Base-by-base conservation (phyloP, 2,113 vertebrate species). In the Microcebus lehilahytsara region DNA sequence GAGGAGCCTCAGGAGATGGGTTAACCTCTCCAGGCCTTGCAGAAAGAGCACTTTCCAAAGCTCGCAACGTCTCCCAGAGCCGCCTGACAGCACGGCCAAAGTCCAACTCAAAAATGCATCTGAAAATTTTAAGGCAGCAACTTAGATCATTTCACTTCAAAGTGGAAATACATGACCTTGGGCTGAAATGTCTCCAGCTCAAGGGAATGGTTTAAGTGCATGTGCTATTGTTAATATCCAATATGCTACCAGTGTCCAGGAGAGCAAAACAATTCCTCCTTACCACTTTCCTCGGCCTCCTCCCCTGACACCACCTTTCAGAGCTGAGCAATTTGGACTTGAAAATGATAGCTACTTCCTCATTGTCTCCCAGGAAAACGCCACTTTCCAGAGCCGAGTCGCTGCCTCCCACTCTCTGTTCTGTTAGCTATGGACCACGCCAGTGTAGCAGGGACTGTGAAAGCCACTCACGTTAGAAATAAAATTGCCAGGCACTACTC, bases 161-260 rank as follows among this genome's bases (percentile, higher is more conserved):
- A 85, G 79, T 90, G 58, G 40, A 96, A 89, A 93, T 87, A 81
- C 90, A 30, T 69, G 87, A 78, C 92, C 93, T 97, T 95, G 77
- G 34, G 58, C 84, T 93, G 67, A 88, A 91, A 93, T 11, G 46
- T 53, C 81, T 86, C 80, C 22, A 81, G 60, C 27, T 51, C 67
- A 53, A 12, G 9, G 37, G 80, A 78, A 58, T 9, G 5, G 77
- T 32, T 77, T 74, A 96, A 69, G 58, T 16, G 11, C 42, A 53
- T 0, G 0, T 53, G 71, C 58, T 92, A 85, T 27, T 67, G 66
- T 77, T 92, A 77, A 80, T 85, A 81, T 32, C 95, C 88, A 85
- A 85, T 94, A 90, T 91, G n/a, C 91, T 62, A 42, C 66, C 42
- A 32, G 79, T 25, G 40, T 60, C 79, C 84, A 23, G 53, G 84